Percentiles rank a stretch among this genome's conserved stretches.
Conservation (phyloP, 2,888 invertebrate species). For the Nymphalis c-album region DNA sequence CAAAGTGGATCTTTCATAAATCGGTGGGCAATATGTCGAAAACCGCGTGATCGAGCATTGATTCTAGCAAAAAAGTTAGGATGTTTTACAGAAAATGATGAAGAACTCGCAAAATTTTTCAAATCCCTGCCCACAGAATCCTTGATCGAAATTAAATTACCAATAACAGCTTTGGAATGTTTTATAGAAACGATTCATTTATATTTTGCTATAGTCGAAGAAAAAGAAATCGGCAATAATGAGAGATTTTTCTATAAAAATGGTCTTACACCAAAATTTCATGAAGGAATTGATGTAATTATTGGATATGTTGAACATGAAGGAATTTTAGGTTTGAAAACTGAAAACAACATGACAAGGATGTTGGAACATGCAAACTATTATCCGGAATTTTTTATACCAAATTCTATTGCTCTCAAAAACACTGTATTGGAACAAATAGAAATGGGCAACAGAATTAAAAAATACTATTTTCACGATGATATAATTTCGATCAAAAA, state of each 20-base stretch:
- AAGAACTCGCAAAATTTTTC: conserved; percentile 58
- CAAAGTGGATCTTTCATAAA: conserved; percentile 85
- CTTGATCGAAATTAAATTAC: conserved; percentile 44
- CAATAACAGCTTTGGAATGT: conserved; percentile 42
- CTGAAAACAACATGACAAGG: conserved; percentile 31
- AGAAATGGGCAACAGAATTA: conserved; percentile 50
- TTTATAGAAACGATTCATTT: conserved; percentile 42
- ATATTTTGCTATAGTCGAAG: conserved; percentile 48
- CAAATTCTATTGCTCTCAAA: conserved; percentile 46
- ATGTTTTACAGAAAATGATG: conserved; percentile 52
- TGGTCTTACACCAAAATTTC: conserved; percentile 55
- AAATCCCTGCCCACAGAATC: conserved; percentile 50
- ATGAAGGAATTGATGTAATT: conserved; percentile 83
- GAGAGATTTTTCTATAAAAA: conserved; percentile 62
- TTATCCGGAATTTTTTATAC: conserved; percentile 53
- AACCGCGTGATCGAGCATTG: conserved; percentile 74
- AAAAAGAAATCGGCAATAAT: conserved; percentile 53
- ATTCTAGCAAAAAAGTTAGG: conserved; percentile 56
- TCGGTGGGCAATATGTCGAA: conserved; percentile 71
- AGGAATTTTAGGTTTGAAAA: conserved; percentile 63
- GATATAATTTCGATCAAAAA: conserved; percentile 44
- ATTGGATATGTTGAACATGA: conserved; percentile 87
- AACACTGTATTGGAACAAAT: conserved; percentile 49
- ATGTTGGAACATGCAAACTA: conserved; percentile 47
- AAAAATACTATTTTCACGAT: conserved; percentile 52